Evolutionary conservation across 2,113 vertebrate species (phyloP).

Genomic region (Pangasianodon gigas): DNA sequence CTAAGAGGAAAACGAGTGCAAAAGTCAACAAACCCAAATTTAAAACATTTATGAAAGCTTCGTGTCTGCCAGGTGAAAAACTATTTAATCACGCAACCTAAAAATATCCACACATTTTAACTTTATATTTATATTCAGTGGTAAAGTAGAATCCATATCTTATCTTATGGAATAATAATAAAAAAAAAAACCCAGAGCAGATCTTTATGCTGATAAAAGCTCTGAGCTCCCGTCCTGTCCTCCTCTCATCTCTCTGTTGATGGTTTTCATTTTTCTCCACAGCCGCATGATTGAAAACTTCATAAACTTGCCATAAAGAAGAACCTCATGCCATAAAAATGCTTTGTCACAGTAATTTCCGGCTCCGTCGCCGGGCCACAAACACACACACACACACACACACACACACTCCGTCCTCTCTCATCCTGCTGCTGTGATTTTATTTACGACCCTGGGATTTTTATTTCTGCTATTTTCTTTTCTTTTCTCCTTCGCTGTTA

Average conservation of each 20-base stretch:
- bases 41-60: background rate
- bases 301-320: conserved; percentile 23
- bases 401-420: background rate
- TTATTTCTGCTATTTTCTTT: conserved; percentile 22
- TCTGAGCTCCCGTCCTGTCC: background rate
- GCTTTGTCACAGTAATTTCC: conserved; percentile 46
- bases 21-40: background rate
- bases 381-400: background rate
- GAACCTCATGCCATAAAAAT: conserved; percentile 8
- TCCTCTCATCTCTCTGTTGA: background rate
- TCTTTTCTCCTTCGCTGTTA: background rate
- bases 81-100: background rate
- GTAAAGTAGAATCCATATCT: background rate
- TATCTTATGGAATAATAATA: background rate
- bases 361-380: background rate
- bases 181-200: background rate
- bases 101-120: background rate
- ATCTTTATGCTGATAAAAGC: background rate
- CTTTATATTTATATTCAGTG: background rate
- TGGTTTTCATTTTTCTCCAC: conserved; percentile 17
- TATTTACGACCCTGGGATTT: conserved; percentile 39
- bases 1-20: background rate
- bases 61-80: background rate
- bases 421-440: conserved; percentile 11
- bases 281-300: conserved; percentile 24